Evolutionary conservation across 2,888 invertebrate genomes (phyloP), one percentile per base, ranked within the genome.

Genomic region (Mythimna impura): DNA sequence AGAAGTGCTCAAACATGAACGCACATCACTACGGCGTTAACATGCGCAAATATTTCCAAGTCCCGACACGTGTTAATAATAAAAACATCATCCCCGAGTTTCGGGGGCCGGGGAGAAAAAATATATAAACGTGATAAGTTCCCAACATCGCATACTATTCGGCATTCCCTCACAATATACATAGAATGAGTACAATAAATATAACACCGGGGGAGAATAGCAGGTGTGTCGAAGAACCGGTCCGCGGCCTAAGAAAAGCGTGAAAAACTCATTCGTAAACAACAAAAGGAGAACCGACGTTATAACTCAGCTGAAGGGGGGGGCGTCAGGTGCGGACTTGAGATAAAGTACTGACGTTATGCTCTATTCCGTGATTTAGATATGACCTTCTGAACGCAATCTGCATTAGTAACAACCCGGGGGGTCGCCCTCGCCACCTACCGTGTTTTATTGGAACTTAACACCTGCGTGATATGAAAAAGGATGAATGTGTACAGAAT

Each of bases 251-350:
- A 89, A 89, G 91, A 88, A 89, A 78, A 90, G 92, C 90, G 92
- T 92, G 93, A 95, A 94, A 95, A 95, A 94, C 94, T 94, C 94
- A 93, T 95, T 94, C 93, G 93, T 93, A 92, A 93, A 94, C 94
- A 94, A 94, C 93, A 93, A 94, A 93, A 93, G 93, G 90, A 92
- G 91, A 91, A 91, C 92, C 90, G 90, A 89, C 89, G 92, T 91
- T 92, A 91, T 93, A 93, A 91, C 91, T 92, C 92, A 91, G 87
- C 86, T 84, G 84, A 85, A 85, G 86, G 81, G 82, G 82, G 34
- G 91, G 69, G 85, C 78, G 84, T 89, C 94, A 94, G 94, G 94
- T 94, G 95, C 90, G 91, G 93, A 93, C 91, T 92, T 90, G 91
- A 93, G 94, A 95, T 94, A 95, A 94, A 94, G 92, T 93, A 92